These are phyloP conservation scores for Liopterus haemorrhoidalis DNA, from an alignment of 2,888 invertebrate species.

Conservation along the genomic window DNA sequence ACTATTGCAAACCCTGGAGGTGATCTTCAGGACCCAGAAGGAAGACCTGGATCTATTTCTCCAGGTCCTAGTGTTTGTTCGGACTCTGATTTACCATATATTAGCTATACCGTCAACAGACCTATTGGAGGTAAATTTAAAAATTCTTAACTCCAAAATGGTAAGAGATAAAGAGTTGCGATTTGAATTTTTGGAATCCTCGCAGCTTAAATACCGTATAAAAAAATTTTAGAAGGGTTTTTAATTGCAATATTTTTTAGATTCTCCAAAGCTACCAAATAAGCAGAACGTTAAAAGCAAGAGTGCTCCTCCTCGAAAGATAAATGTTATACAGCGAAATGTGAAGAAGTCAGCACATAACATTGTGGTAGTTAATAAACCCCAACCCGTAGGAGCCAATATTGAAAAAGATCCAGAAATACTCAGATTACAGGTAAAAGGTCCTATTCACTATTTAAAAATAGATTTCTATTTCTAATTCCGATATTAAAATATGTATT, in stretches of 20 bases:
- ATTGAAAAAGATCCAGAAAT: constrained; percentile 72
- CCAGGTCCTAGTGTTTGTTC: constrained; percentile 86
- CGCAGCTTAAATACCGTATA: constrained; percentile 7
- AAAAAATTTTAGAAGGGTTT: constrained; percentile 3
- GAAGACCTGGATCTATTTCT: constrained; percentile 67
- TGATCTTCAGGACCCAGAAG: constrained; percentile 35
- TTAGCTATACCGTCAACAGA: constrained; percentile 82
- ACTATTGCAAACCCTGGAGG: constrained; percentile 45
- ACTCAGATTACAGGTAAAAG: constrained; percentile 56
- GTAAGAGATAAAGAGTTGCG: too few species aligned
- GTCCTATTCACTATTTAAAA: constrained; percentile 3
- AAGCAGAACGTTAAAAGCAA: constrained; percentile 47
- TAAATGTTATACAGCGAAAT: constrained; percentile 45
- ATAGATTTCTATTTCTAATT: constrained; percentile 1
- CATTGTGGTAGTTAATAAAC: constrained; percentile 75
- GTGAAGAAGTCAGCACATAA: constrained; percentile 57
- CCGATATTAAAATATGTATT: constrained; percentile 3
- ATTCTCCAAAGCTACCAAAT: constrained; percentile 74
- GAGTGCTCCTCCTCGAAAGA: constrained; percentile 32
- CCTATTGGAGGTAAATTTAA: constrained; percentile 68
- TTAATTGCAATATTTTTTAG: constrained; percentile 43
- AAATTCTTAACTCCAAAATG: too few species aligned
- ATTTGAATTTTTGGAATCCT: too few species aligned
- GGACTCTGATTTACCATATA: constrained; percentile 83
- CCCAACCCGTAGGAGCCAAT: constrained; percentile 55